phyloP scores from a whole-genome alignment of 2,113 vertebrate species.

The Neolamprologus kungweensis region DNA sequence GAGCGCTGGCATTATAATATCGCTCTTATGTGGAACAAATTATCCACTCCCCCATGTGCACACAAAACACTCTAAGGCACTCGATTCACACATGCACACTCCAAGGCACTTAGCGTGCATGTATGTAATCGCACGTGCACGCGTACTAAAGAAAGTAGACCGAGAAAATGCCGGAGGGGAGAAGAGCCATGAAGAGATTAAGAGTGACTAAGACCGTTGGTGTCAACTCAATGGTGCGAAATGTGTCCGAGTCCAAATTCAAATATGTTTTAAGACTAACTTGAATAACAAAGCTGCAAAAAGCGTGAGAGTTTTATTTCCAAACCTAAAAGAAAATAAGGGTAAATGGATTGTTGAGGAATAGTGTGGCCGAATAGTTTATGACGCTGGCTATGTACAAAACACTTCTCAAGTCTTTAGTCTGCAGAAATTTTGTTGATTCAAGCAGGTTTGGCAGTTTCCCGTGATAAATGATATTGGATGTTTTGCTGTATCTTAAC shows the following conservation, averaged over 20 bases:
- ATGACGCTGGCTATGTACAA: background rate
- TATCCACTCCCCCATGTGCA: background rate
- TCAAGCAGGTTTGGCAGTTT: background rate
- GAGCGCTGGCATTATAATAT: background rate
- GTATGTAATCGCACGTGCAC: background rate
- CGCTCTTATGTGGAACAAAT: background rate
- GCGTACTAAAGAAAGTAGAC: background rate
- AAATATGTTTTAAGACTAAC: background rate
- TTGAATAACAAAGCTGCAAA: background rate
- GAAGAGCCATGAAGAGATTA: background rate
- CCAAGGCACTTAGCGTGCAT: background rate
- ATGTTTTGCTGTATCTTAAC: background rate
- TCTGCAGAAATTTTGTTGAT: background rate
- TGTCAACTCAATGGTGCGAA: background rate
- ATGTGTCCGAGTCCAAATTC: background rate
- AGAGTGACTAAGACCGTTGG: background rate
- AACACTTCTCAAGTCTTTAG: background rate
- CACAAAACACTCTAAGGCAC: background rate
- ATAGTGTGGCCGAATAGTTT: rapidly evolving
- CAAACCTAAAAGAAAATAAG: background rate
- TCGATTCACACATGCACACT: background rate
- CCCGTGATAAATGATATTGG: background rate
- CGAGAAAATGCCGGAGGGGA: background rate
- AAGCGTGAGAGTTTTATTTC: background rate
- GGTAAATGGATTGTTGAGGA: background rate